These are phyloP conservation scores for Clistopyga incitator DNA, from an alignment of 2,888 invertebrate species.

Conservation along the genomic window DNA sequence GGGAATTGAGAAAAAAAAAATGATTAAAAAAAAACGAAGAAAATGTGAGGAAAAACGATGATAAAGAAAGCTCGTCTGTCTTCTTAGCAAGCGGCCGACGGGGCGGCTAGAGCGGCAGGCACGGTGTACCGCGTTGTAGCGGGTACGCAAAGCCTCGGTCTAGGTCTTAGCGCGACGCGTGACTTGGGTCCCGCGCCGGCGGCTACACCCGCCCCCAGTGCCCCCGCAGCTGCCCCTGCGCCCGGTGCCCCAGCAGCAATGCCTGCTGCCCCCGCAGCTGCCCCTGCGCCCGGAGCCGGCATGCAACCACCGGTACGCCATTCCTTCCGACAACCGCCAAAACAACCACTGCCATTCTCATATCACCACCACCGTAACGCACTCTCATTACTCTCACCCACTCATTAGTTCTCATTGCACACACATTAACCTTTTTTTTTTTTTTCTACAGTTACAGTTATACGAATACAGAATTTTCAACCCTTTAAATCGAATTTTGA, in stretches of 20 bases:
- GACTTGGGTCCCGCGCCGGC: slow-evolving; percentile 85
- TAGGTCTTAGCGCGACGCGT: slow-evolving; percentile 88
- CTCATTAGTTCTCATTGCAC: not conserved
- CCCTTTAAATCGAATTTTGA: not conserved
- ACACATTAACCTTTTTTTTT: not conserved
- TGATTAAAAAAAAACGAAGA: slow-evolving; percentile 15
- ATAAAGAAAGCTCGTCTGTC: slow-evolving; percentile 75
- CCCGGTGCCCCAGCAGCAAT: slow-evolving; percentile 74
- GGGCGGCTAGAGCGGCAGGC: slow-evolving; percentile 92
- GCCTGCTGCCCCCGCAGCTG: slow-evolving; percentile 76
- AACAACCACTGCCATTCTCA: slow-evolving; percentile 65
- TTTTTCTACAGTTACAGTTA: not conserved
- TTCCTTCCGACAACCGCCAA: slow-evolving; percentile 79
- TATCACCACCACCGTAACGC: slow-evolving; percentile 57
- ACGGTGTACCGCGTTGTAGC: slow-evolving; percentile 92
- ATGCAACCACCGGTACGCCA: slow-evolving; percentile 83
- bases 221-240: slow-evolving; percentile 72
- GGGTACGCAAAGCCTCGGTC: slow-evolving; percentile 90
- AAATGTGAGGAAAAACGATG: not conserved
- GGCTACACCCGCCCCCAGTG: slow-evolving; percentile 80
- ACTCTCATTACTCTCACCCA: slow-evolving; percentile 20
- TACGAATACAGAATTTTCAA: slow-evolving; percentile 12
- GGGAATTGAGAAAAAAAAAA: not conserved
- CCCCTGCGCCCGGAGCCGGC: slow-evolving; percentile 79
- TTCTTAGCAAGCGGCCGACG: slow-evolving; percentile 91